Evolutionary conservation across 2,797 vertebrate species (phyloP).

Genomic region (Momotus momota): DNA sequence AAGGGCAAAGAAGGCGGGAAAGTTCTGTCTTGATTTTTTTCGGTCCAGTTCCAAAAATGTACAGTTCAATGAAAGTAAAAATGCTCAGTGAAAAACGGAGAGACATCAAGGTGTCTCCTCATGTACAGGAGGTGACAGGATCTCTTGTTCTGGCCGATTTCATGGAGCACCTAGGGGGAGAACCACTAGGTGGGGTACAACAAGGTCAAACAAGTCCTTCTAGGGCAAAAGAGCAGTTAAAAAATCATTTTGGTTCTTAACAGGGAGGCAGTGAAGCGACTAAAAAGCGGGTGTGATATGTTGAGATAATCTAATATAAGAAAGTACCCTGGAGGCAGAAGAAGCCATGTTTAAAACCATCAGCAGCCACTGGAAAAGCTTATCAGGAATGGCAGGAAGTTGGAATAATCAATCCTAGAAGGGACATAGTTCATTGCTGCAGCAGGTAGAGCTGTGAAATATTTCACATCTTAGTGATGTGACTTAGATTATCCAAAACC

Average conservation of each 20-base stretch:
- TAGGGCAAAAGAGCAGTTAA: slow-evolving; percentile 37
- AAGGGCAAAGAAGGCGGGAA: not conserved
- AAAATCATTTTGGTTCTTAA: slow-evolving; percentile 35
- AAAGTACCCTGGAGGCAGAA: slow-evolving; percentile 42
- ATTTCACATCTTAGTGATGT: not conserved
- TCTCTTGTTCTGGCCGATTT: not conserved
- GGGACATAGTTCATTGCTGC: not conserved
- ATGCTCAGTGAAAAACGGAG: not conserved
- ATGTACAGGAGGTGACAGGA: not conserved
- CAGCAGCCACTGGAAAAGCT: slow-evolving; percentile 31
- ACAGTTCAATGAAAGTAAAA: not conserved
- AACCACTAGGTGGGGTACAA: not conserved
- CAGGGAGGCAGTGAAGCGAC: slow-evolving; percentile 35
- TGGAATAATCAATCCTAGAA: slow-evolving; percentile 26
- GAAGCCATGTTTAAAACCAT: slow-evolving; percentile 17
- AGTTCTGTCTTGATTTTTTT: not conserved
- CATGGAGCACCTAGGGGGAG: not conserved
- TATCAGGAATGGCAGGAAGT: slow-evolving; percentile 27
- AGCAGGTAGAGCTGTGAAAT: not conserved
- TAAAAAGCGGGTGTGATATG: slow-evolving; percentile 32
- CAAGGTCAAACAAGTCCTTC: slow-evolving; percentile 30
- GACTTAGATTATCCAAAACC: not conserved
- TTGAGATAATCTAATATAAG: slow-evolving; percentile 53
- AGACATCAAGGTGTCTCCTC: rapidly evolving
- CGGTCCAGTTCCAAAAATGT: not conserved